A percentile compares a stretch with the other conserved stretches of the same genome.
Conservation (phyloP, 1,140 invertebrate species). For the Apolygus lucorum region DNA sequence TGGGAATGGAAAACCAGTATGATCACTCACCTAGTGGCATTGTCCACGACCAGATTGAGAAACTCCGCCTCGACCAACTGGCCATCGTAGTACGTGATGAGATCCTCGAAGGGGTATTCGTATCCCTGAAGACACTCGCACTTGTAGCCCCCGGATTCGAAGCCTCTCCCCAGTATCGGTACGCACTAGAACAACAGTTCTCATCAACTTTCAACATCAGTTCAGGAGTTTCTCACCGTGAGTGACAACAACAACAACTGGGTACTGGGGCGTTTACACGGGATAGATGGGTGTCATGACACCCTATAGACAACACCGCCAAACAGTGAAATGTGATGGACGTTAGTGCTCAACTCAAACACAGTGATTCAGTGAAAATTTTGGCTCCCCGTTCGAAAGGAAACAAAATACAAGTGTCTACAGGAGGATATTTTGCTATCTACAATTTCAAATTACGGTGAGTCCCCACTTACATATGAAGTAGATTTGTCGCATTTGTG, state of each 20-base stretch:
- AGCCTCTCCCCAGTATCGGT: slow-evolving; percentile 82
- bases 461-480: slow-evolving; percentile 71
- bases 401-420: slow-evolving; percentile 20
- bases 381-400: slow-evolving; percentile 18
- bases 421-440: slow-evolving; percentile 26
- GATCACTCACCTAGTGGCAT: slow-evolving; percentile 53
- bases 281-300: slow-evolving; percentile 18
- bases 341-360: slow-evolving; percentile 16
- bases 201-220: not conserved
- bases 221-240: slow-evolving; percentile 8
- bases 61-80: slow-evolving; percentile 94
- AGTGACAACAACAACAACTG: slow-evolving; percentile 8
- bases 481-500: slow-evolving; percentile 87
- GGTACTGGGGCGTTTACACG: slow-evolving; percentile 10
- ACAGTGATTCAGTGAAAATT: slow-evolving; percentile 18
- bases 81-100: slow-evolving; percentile 91
- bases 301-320: slow-evolving; percentile 12
- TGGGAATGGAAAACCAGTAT: slow-evolving; percentile 17
- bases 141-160: slow-evolving; percentile 92
- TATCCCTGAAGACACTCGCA: slow-evolving; percentile 95
- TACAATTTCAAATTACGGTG: slow-evolving; percentile 30
- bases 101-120: slow-evolving; percentile 94
- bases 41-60: slow-evolving; percentile 68
- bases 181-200: slow-evolving; percentile 79
- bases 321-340: slow-evolving; percentile 25